Evolutionary conservation across 2,888 invertebrate genomes (phyloP), one percentile per base, ranked within the genome.

Genomic region (Mycogona germanica): DNA sequence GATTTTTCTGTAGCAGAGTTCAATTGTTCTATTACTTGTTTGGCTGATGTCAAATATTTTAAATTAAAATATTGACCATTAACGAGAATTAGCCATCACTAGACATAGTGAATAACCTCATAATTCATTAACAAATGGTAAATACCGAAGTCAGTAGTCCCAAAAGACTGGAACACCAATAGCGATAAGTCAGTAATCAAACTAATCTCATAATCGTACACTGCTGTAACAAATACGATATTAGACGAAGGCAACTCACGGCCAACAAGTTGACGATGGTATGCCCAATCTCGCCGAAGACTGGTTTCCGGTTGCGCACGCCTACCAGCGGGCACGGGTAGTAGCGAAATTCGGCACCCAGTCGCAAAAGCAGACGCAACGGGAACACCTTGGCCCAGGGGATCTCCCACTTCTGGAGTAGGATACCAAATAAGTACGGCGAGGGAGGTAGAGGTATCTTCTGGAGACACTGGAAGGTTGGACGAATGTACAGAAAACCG

Each of bases 191-290:
- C n/a, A n/a, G n/a, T n/a, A n/a, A n/a, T n/a, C n/a, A n/a, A n/a
- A n/a, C n/a, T n/a, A n/a, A n/a, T n/a, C n/a, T n/a, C n/a, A n/a
- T n/a, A n/a, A n/a, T n/a, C n/a, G n/a, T n/a, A n/a, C n/a, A n/a
- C n/a, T n/a, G n/a, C n/a, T n/a, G n/a, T n/a, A n/a, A 30, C 9
- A 12, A 35, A 35, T 46, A 14, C 29, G 12, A 46, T 9, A 46
- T 32, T 32, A 32, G 9, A 32, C 9, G 35, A 12, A n/a, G 35
- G n/a, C 9, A 21, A 61, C 63, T 62, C 59, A 65, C 65, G 19
- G 85, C 87, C 60, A 88, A 70, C 52, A 89, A 76, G 72, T 86
- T 87, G 70, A 89, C 86, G 57, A 89, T 85, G 9, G 88, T 88
- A 66, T 87, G 87, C 1, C 87, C 87, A 55, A 88, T 83, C 72